Evolutionary conservation across 2,797 vertebrate species (phyloP), one percentile per base, ranked within the genome.

Genomic region (Danio tinwini): DNA sequence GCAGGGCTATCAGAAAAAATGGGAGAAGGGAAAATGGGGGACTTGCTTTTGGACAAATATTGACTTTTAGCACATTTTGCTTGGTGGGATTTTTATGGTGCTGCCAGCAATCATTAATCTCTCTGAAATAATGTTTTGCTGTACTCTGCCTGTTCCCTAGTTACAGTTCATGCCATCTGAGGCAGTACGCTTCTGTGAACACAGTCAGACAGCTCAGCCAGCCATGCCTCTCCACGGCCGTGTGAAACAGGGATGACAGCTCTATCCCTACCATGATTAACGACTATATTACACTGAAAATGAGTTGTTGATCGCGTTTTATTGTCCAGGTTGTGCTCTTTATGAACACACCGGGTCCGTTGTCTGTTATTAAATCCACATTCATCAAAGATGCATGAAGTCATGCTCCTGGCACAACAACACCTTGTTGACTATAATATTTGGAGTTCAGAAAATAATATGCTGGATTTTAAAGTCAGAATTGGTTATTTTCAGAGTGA

Each of bases 31-130:
- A 64, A 69, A 78, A 71, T 39, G 4, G 40, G 76, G 40, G 40
- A 69, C 77, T 79, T 7, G 5, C 67, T 13, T 61, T 74, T 56
- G 61, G 70, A 80, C 86, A 88, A 90, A 90, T 88, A 91, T 87
- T 88, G 85, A 85, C 80, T 76, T 81, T 76, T 59, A 29, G 14
- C 68, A 79, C 72, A 75, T 76, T 62, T 82, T 62, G 12, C 83
- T 82, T 53, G 19, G 64, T 81, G 83, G 81, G 78, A 79, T 65
- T 74, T 78, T 87, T 87, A 87, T 87, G 82, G 74, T 65, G 55
- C 80, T 72, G 62, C 81, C 88, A 76, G 84, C 47, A 86, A 87
- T 89, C 87, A 88, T 90, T 89, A 88, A 87, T 89, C 74, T 37
- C 61, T 59, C 69, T 83, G 17, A 88, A 86, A 82, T 81, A 83